Conservation (phyloP, 2,113 vertebrate genomes). For the Cebus imitator region DNA sequence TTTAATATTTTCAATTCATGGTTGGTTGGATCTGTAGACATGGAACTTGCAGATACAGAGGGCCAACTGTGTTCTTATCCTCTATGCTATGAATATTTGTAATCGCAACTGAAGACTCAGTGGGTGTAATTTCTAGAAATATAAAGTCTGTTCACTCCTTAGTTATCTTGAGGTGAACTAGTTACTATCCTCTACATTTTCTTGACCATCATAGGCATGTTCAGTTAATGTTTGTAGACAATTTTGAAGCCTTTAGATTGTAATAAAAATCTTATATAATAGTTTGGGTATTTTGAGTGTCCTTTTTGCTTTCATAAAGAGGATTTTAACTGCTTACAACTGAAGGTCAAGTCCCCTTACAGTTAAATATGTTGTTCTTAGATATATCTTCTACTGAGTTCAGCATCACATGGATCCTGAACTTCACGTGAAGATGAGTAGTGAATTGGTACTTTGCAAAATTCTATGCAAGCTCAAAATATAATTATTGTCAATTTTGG, state of each 20-base stretch:
- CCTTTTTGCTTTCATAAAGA: constrained; percentile 12
- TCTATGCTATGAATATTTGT: not conserved
- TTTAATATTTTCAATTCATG: not conserved
- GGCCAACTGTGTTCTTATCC: too few species aligned
- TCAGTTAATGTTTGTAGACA: not conserved
- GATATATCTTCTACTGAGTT: not conserved
- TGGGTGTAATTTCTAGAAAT: not conserved
- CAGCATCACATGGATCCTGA: not conserved
- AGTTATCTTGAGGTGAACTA: constrained; percentile 2
- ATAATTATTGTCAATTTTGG: not conserved
- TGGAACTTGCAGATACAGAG: not conserved
- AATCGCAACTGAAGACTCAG: not conserved
- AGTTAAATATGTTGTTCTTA: not conserved
- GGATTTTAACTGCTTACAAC: not conserved
- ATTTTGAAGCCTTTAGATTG: not conserved
- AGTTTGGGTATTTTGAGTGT: not conserved
- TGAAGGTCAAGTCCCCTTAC: not conserved
- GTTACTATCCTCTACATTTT: not conserved
- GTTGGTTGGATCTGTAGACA: not conserved
- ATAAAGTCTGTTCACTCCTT: not conserved
- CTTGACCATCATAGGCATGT: not conserved
- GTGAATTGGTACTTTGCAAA: constrained; percentile 1
- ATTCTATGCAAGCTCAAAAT: not conserved
- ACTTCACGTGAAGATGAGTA: not conserved
- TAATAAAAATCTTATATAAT: constrained; percentile 11